These are phyloP conservation scores for Pampusana beccarii DNA, from an alignment of 2,113 vertebrate species.

Conservation along the genomic window DNA sequence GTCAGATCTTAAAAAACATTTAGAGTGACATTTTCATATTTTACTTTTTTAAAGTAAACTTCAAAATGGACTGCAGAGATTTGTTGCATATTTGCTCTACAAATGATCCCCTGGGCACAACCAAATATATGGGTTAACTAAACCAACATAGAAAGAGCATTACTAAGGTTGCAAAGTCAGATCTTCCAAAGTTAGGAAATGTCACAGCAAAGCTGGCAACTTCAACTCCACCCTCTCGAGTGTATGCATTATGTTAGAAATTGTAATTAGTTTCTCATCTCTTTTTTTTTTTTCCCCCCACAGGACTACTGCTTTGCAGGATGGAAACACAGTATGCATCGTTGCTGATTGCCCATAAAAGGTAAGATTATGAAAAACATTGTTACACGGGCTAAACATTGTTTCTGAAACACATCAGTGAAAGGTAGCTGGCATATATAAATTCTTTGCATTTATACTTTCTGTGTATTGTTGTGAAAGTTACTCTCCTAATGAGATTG, in stretches of 20 bases:
- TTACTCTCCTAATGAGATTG: constrained; percentile 27
- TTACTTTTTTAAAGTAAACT: background rate
- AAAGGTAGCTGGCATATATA: background rate
- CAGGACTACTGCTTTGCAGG: background rate
- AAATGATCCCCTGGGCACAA: background rate
- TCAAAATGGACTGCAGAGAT: background rate
- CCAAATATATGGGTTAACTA: background rate
- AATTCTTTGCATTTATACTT: constrained; percentile 22
- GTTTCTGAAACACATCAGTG: constrained; percentile 12
- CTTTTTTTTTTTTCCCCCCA: background rate
- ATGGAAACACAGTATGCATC: background rate
- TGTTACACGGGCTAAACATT: background rate
- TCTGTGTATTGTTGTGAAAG: constrained; percentile 15
- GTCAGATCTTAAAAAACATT: background rate
- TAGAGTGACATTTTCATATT: background rate
- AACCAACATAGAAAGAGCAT: background rate
- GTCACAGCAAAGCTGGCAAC: background rate
- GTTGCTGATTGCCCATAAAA: background rate
- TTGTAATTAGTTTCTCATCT: background rate
- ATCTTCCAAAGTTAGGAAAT: background rate
- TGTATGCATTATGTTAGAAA: background rate
- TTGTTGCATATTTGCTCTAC: background rate
- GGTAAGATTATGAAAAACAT: background rate
- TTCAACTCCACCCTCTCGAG: background rate
- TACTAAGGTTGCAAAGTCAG: background rate